Evolutionary conservation across 2,113 vertebrate genomes (phyloP), one percentile per base, ranked within the genome.

Genomic region (Okapia johnstoni): DNA sequence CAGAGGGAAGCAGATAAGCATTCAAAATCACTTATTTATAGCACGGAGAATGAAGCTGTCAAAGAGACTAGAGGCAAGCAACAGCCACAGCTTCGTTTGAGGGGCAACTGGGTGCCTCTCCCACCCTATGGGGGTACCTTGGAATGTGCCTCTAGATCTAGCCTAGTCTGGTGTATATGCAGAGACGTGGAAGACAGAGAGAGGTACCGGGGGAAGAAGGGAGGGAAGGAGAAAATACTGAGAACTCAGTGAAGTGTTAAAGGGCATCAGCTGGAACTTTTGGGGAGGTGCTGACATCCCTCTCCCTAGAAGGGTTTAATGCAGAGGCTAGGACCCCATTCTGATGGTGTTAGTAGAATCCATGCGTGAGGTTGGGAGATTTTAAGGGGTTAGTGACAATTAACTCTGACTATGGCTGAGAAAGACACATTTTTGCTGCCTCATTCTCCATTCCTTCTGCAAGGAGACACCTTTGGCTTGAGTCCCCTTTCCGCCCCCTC

Each of bases 1-100:
- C 95, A 85, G 87, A 94, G 97, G 89, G 97, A 98, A 96, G 81
- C 54, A 96, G 97, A 97, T 95, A 95, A 97, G 95, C 79, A 96
- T 96, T 95, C 94, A 96, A 96, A 98, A 98, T 94, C 77, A 98
- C 88, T 89, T 97, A 97, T 98, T 97, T 97, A 97, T 98, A 98
- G 97, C 81, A 25, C 13, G 0, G 92, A 97, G 90, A 30, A 57
- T 84, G 97, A 97, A 98, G 88, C 84, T n/a, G 6, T 86, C 88
- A 94, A 90, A 84, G 87, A 97, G 88, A 93, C 96, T 93, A 63
- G n/a, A 96, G 97, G 80, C 90, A 96, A 93, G 90, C 6, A 19
- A 93, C 94, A 98, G 97, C n/a, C 97, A 73, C 94, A 80, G 89
- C 58, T 87, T 60, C 93, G 92, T 60, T 97, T 28, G 16, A 57